Conservation (phyloP, 2,113 vertebrate genomes). For the Arothron firmamentum region DNA sequence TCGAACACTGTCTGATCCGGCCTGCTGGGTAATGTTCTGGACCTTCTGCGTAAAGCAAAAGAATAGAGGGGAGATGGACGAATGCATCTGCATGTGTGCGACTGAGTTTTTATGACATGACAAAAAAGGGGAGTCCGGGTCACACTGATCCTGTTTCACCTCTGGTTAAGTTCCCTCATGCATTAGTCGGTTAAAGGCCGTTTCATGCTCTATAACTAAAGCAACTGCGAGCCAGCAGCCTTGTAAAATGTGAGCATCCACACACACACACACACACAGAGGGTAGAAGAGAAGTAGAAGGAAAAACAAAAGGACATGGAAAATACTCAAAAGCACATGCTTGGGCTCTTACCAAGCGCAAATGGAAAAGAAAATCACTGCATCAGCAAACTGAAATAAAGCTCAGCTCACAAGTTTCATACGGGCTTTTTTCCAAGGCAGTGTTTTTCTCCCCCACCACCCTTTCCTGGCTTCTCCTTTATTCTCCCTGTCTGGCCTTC, state of each 20-base stretch:
- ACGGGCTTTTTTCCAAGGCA: conserved; percentile 58
- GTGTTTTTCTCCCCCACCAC: conserved; percentile 32
- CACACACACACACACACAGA: conserved; percentile 9
- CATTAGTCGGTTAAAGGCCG: conserved; percentile 45
- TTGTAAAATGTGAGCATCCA: conserved; percentile 45
- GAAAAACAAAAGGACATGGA: conserved; percentile 46
- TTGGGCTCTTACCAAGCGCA: conserved; percentile 58
- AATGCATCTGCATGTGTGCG: conserved; percentile 10
- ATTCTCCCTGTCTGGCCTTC: conserved; percentile 15
- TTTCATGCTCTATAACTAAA: conserved; percentile 59
- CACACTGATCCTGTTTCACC: conserved; percentile 53
- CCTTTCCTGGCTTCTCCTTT: not conserved
- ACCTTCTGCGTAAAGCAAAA: too few species aligned
- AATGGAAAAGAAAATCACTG: conserved; percentile 71
- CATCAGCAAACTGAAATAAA: conserved; percentile 69
- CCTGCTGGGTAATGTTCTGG: not conserved
- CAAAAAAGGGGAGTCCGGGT: conserved; percentile 31
- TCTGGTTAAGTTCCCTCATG: conserved; percentile 53
- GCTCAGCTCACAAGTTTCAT: conserved; percentile 65
- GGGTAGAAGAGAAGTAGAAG: conserved; percentile 4
- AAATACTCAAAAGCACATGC: conserved; percentile 61
- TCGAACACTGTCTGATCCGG: conserved; percentile 3
- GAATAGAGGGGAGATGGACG: not conserved
- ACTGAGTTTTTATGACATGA: conserved; percentile 14
- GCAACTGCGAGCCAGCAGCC: conserved; percentile 40